Percentiles rank a stretch among this genome's conserved stretches.
These are phyloP conservation scores for Aethes cnicana DNA, from an alignment of 2,888 invertebrate species.

Conservation along the genomic window DNA sequence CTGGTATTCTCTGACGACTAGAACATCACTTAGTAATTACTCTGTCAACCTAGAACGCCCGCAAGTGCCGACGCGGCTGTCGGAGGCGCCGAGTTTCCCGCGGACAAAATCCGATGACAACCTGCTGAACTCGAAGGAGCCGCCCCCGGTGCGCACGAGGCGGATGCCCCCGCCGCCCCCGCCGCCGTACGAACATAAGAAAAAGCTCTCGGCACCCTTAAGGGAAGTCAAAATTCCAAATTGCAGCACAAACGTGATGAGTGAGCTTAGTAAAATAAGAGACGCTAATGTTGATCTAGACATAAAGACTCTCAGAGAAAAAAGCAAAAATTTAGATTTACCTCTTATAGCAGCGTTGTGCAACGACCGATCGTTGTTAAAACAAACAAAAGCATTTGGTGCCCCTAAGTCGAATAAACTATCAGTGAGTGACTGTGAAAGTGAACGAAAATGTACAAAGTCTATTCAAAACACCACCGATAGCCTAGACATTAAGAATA, in stretches of 20 bases:
- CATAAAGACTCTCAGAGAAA: constrained; percentile 92
- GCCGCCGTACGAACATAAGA: constrained; percentile 77
- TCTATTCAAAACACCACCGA: constrained; percentile 72
- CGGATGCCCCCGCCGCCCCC: constrained; percentile 81
- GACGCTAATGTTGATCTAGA: constrained; percentile 83
- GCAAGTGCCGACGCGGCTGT: constrained; percentile 82
- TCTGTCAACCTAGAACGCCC: constrained; percentile 86
- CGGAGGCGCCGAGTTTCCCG: constrained; percentile 79
- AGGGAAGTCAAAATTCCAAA: constrained; percentile 56
- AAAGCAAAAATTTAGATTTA: constrained; percentile 94
- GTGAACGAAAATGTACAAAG: constrained; percentile 71
- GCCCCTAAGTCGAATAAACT: constrained; percentile 85
- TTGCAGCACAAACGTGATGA: constrained; percentile 46
- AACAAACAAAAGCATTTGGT: constrained; percentile 93
- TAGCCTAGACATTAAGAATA: constrained; percentile 70
- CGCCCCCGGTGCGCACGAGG: constrained; percentile 75
- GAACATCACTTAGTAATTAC: constrained; percentile 83
- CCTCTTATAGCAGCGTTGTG: constrained; percentile 96
- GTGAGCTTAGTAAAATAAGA: constrained; percentile 65
- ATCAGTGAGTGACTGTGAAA: constrained; percentile 70
- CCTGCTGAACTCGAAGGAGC: constrained; percentile 84
- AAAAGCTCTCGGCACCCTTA: constrained; percentile 81
- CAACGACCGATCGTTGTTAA: constrained; percentile 94
- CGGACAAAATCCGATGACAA: constrained; percentile 92
- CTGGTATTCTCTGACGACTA: constrained; percentile 84